Evolutionary conservation across 2,113 vertebrate genomes (phyloP).

Genomic region (Coptodon bakossiorum): DNA sequence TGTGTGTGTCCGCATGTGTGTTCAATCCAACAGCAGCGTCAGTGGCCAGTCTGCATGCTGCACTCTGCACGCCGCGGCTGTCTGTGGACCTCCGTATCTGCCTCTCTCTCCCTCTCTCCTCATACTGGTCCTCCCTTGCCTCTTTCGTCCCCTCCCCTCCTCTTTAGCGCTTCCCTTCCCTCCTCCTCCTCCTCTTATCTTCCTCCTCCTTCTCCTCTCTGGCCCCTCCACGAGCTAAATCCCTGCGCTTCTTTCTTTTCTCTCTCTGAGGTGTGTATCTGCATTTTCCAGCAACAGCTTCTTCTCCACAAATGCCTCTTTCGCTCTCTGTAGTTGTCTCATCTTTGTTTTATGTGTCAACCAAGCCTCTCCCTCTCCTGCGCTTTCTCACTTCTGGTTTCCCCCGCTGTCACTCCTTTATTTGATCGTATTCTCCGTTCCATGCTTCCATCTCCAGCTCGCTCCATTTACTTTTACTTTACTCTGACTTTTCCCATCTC

Average conservation of each 20-base stretch:
- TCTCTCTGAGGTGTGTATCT: constrained; percentile 48
- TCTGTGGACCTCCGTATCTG: constrained; percentile 36
- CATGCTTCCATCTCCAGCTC: constrained; percentile 7
- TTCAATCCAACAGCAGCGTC: constrained; percentile 48
- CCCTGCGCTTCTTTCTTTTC: constrained; percentile 13
- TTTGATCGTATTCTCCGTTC: constrained; percentile 36
- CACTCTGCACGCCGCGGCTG: constrained; percentile 48
- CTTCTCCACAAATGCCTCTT: neutral
- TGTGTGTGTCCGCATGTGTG: constrained; percentile 33
- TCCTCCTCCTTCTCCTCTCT: neutral
- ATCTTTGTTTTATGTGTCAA: constrained; percentile 55
- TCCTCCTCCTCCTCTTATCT: neutral
- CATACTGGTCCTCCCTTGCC: constrained; percentile 28
- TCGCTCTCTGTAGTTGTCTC: constrained; percentile 25
- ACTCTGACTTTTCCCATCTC: neutral
- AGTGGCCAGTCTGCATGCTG: constrained; percentile 61
- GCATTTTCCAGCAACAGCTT: constrained; percentile 49
- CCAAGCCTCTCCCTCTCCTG: neutral
- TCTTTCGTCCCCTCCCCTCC: constrained; percentile 33
- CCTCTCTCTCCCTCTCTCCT: constrained; percentile 5
- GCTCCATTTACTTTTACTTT: neutral
- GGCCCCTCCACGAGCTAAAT: constrained; percentile 26
- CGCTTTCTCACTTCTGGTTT: neutral
- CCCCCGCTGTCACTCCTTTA: constrained; percentile 8
- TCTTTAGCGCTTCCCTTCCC: constrained; percentile 22